Evolutionary conservation across 1,140 invertebrate species (phyloP).

Genomic region (Subanguina moxae): DNA sequence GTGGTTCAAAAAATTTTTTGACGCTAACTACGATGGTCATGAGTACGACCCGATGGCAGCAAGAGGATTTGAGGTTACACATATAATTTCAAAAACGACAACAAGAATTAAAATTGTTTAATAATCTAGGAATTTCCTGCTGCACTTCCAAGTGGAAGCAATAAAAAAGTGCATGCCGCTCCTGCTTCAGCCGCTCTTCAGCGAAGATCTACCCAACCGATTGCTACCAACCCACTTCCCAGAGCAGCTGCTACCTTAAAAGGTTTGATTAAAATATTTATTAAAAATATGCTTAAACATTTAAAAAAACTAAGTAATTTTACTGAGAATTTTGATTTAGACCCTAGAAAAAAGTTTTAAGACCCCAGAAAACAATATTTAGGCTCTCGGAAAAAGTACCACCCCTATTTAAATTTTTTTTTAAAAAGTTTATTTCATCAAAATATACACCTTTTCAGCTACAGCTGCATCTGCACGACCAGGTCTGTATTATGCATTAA

Average conservation of each 20-base stretch:
- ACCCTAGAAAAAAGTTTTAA: no score
- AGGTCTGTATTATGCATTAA: no score
- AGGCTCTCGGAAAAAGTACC: no score
- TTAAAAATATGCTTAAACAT: no score
- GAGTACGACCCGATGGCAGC: conserved; percentile 86
- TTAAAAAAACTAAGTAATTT: no score
- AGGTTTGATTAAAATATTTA: no score
- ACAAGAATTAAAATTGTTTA: conserved; percentile 4
- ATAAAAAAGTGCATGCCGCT: conserved; percentile 25
- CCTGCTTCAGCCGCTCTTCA: conserved; percentile 9
- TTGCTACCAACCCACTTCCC: background rate
- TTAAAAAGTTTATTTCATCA: no score
- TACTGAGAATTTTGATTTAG: no score
- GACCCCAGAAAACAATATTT: no score
- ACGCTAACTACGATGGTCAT: conserved; percentile 93
- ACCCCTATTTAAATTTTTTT: no score
- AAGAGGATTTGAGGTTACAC: conserved; percentile 69
- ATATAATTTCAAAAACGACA: background rate
- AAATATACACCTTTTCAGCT: no score
- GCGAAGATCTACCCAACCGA: background rate
- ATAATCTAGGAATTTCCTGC: conserved; percentile 28
- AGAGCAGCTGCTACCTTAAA: background rate
- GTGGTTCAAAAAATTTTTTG: conserved; percentile 99
- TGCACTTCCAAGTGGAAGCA: conserved; percentile 17
- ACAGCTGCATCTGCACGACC: no score